Percentiles rank a stretch among this genome's conserved stretches.
Conservation (phyloP, 1,140 invertebrate genomes). For the Drosophila parvula region DNA sequence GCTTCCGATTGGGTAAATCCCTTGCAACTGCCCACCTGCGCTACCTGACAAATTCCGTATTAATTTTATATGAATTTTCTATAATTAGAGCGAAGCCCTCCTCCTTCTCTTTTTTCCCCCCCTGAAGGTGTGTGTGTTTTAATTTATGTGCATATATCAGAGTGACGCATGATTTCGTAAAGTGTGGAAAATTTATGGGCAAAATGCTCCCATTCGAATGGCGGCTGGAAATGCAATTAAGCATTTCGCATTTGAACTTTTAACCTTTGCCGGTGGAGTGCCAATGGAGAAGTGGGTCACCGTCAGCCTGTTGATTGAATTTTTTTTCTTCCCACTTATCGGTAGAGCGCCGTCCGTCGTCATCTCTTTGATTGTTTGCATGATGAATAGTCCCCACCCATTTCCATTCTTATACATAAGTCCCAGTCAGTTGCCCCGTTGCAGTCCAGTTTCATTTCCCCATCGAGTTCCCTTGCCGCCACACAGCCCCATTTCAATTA, state of each 20-base stretch:
- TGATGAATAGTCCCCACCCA: slow-evolving; percentile 30
- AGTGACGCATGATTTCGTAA: slow-evolving; percentile 23
- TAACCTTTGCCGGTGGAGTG: slow-evolving; percentile 50
- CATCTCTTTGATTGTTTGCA: slow-evolving; percentile 67
- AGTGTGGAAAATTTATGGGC: slow-evolving; percentile 13
- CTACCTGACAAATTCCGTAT: slow-evolving; percentile 51
- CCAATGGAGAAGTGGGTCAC: slow-evolving; percentile 62
- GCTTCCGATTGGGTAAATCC: slow-evolving; percentile 14
- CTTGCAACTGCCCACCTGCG: slow-evolving; percentile 57
- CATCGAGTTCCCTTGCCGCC: neutral
- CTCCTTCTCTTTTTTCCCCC: neutral
- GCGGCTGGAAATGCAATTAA: slow-evolving; percentile 57
- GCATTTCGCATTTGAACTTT: slow-evolving; percentile 62
- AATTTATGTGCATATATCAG: slow-evolving; percentile 20
- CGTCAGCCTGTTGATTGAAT: slow-evolving; percentile 71
- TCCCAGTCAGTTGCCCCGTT: neutral
- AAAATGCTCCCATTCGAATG: slow-evolving; percentile 12
- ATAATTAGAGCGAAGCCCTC: slow-evolving; percentile 35
- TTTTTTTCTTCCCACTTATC: slow-evolving; percentile 63
- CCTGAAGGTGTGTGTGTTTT: neutral
- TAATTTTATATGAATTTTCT: slow-evolving; percentile 49
- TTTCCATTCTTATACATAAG: neutral
- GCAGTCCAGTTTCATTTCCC: slow-evolving; percentile 25
- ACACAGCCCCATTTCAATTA: slow-evolving; percentile 45
- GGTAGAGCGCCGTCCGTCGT: slow-evolving; percentile 30